Conservation (phyloP, 2,113 vertebrate species). For the Dicrurus megarhynchus region DNA sequence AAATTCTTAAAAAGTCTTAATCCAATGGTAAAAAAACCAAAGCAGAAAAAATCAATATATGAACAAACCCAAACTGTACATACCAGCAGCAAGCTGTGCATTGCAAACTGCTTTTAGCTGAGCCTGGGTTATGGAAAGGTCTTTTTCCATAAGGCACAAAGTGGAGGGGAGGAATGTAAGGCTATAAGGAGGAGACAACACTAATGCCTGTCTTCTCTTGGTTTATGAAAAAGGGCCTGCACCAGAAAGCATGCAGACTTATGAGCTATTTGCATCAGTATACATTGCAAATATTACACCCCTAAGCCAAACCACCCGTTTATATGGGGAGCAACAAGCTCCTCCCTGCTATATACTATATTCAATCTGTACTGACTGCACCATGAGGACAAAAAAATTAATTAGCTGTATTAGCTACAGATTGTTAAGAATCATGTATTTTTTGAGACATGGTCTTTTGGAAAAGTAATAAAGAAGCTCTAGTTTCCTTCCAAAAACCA, state of each 20-base stretch:
- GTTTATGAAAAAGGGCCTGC: not conserved
- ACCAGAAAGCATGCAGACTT: not conserved
- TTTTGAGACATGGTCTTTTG: not conserved
- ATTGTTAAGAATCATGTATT: not conserved
- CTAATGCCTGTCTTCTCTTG: not conserved
- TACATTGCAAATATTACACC: not conserved
- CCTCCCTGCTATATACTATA: not conserved
- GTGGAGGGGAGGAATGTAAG: not conserved
- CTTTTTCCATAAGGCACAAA: not conserved
- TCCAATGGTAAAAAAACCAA: not conserved
- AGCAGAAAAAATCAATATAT: not conserved
- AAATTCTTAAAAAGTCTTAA: not conserved
- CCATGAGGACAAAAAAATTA: not conserved
- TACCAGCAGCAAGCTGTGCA: not conserved
- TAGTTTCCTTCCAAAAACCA: not conserved
- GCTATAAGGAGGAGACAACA: not conserved
- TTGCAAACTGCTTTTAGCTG: not conserved
- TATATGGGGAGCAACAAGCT: not conserved
- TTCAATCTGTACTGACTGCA: not conserved
- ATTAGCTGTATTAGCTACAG: not conserved
- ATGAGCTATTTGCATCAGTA: not conserved
- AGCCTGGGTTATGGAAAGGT: not conserved
- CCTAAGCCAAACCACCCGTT: not conserved
- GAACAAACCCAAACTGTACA: not conserved
- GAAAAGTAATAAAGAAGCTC: not conserved